Evolutionary conservation across 1,140 invertebrate genomes (phyloP).

Genomic region (Cydia strobilella): DNA sequence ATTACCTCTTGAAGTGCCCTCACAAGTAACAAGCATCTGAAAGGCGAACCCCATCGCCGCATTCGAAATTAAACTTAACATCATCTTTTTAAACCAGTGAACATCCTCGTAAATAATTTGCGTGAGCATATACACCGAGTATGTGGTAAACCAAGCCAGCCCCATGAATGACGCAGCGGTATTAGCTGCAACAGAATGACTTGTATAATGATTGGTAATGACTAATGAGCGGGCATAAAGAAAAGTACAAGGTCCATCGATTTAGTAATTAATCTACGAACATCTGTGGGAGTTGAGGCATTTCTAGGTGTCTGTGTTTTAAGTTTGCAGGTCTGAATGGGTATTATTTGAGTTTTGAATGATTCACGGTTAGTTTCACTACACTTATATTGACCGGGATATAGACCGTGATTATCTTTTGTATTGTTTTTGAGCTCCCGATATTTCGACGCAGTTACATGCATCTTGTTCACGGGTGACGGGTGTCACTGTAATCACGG

Average conservation of each 20-base stretch:
- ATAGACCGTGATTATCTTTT: no score
- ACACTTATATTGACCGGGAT: no score
- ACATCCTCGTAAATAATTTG: constrained; percentile 71
- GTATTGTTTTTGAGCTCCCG: no score
- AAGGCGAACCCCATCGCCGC: constrained; percentile 87
- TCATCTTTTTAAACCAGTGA: constrained; percentile 76
- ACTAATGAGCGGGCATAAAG: constrained; percentile 41
- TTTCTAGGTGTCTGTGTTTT: neutral
- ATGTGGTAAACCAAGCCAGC: constrained; percentile 87
- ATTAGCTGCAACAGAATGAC: constrained; percentile 81
- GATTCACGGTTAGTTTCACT: no score
- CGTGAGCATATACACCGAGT: constrained; percentile 86
- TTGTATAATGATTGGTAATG: neutral
- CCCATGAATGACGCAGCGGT: constrained; percentile 86
- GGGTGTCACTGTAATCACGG: no score
- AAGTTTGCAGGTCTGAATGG: neutral
- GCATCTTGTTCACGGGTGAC: no score
- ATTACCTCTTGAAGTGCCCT: constrained; percentile 82
- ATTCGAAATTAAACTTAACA: constrained; percentile 83
- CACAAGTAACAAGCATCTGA: constrained; percentile 83
- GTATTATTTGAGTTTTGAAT: no score
- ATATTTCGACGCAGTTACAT: no score
- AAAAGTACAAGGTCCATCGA: constrained; percentile 68
- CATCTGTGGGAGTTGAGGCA: constrained; percentile 6
- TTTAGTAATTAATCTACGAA: constrained; percentile 26